Evolutionary conservation across 2,888 invertebrate species (phyloP).

Genomic region (Meganola albula): DNA sequence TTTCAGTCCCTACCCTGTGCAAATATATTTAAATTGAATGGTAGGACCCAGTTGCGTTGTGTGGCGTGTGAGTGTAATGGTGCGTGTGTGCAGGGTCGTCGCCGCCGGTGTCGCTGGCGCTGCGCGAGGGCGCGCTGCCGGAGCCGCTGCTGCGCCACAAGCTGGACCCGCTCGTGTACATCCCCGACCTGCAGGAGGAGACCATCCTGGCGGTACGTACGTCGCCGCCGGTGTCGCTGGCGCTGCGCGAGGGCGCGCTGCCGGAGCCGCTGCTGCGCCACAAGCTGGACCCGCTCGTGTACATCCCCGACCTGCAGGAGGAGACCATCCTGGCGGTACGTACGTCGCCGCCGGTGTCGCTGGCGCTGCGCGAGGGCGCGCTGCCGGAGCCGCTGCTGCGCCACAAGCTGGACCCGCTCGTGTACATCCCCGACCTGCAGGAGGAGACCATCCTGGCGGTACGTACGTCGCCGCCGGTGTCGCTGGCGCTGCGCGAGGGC

Average conservation of each 20-base stretch:
- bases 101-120: slow-evolving; percentile 63
- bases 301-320: slow-evolving; percentile 94
- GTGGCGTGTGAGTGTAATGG: not conserved
- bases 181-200: slow-evolving; percentile 96
- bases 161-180: slow-evolving; percentile 81
- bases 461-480: slow-evolving; percentile 40
- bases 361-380: slow-evolving; percentile 75
- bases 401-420: slow-evolving; percentile 74
- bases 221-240: slow-evolving; percentile 29
- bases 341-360: slow-evolving; percentile 53
- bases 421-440: slow-evolving; percentile 94
- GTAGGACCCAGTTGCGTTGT: no score
- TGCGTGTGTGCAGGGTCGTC: slow-evolving; percentile 44
- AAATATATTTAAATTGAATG: no score
- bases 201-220: slow-evolving; percentile 89
- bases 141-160: slow-evolving; percentile 70
- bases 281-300: slow-evolving; percentile 77
- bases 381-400: slow-evolving; percentile 68
- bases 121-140: slow-evolving; percentile 66
- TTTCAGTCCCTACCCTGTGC: no score
- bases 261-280: slow-evolving; percentile 64
- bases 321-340: slow-evolving; percentile 83
- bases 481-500: not conserved
- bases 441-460: slow-evolving; percentile 96
- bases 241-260: slow-evolving; percentile 16